Percentiles rank a stretch among this genome's conserved stretches.
phyloP scores from a whole-genome alignment of 2,113 vertebrate genomes.

The Rhynchomys soricoides region DNA sequence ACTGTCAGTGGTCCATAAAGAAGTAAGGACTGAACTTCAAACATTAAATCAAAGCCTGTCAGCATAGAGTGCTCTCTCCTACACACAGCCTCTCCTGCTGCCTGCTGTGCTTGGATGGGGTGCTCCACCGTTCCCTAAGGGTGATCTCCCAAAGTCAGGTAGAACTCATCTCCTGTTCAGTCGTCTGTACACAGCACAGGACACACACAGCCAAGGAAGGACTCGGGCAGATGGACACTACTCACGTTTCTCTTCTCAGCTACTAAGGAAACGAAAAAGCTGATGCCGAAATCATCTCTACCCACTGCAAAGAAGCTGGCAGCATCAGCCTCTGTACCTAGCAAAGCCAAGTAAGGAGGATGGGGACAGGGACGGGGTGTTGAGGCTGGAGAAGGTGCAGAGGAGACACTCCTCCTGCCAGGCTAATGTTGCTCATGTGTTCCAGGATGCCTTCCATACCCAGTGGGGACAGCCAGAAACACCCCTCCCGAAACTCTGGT shows the following conservation, averaged over 20 bases:
- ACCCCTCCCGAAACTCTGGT: slow-evolving; percentile 28
- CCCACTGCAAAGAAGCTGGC: slow-evolving; percentile 74
- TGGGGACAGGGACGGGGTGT: rapidly evolving
- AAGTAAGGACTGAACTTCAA: not conserved
- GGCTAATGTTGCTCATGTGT: not conserved
- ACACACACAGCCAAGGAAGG: slow-evolving; percentile 70
- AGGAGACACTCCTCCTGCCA: not conserved
- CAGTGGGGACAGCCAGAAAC: slow-evolving; percentile 49
- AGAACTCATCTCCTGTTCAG: not conserved
- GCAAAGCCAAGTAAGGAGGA: slow-evolving; percentile 77
- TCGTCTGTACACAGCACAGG: slow-evolving; percentile 57
- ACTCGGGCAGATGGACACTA: slow-evolving; percentile 65
- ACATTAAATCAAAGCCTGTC: not conserved
- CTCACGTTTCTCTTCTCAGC: slow-evolving; percentile 70
- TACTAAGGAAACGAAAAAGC: slow-evolving; percentile 71
- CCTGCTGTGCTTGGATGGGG: not conserved
- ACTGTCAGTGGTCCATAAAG: not conserved
- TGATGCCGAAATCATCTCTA: slow-evolving; percentile 58
- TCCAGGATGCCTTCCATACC: slow-evolving; percentile 54
- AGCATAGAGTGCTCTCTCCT: not conserved
- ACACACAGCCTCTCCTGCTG: not conserved
- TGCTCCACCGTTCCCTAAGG: not conserved
- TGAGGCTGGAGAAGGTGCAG: not conserved
- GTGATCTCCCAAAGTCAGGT: not conserved
- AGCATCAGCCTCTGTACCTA: slow-evolving; percentile 53